Conservation (phyloP, 1,140 invertebrate species). For the Bemisia tabaci region DNA sequence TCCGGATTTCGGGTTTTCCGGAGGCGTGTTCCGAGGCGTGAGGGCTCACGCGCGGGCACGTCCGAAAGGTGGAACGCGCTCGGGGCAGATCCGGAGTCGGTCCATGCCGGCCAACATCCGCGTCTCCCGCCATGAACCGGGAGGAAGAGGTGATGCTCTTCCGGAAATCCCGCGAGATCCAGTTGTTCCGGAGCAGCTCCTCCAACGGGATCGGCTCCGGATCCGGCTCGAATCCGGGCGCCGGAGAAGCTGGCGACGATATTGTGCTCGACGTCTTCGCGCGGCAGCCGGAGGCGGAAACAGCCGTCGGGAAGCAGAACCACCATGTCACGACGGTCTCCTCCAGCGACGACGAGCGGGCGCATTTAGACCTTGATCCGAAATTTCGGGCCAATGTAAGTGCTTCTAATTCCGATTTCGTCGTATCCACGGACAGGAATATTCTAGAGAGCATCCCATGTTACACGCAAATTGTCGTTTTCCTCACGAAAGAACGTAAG, state of each 20-base stretch:
- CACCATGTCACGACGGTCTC: neutral
- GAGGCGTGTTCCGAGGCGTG: constrained; percentile 24
- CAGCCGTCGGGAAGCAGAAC: neutral
- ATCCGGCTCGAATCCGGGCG: neutral
- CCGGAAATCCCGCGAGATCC: constrained; percentile 38
- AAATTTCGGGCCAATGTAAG: too few relatives aligned
- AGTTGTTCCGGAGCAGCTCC: neutral
- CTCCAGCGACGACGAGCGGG: neutral
- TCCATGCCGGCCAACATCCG: constrained; percentile 23
- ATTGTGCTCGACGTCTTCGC: neutral
- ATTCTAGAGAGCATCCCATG: too few relatives aligned
- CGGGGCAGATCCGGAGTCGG: too few relatives aligned
- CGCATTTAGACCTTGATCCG: too few relatives aligned
- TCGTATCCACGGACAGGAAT: too few relatives aligned
- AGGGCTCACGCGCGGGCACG: constrained; percentile 27
- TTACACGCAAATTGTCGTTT: too few relatives aligned
- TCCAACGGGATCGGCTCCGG: constrained; percentile 2
- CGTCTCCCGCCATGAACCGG: constrained; percentile 46
- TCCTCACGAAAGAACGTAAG: too few relatives aligned
- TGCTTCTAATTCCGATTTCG: too few relatives aligned
- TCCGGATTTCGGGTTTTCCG: too few relatives aligned
- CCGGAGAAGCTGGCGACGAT: neutral
- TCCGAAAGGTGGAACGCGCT: constrained; percentile 16
- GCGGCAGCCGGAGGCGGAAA: neutral
- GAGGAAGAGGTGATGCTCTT: constrained; percentile 45